phyloP scores from a whole-genome alignment of 2,888 invertebrate species.

The Diaperis boleti region DNA sequence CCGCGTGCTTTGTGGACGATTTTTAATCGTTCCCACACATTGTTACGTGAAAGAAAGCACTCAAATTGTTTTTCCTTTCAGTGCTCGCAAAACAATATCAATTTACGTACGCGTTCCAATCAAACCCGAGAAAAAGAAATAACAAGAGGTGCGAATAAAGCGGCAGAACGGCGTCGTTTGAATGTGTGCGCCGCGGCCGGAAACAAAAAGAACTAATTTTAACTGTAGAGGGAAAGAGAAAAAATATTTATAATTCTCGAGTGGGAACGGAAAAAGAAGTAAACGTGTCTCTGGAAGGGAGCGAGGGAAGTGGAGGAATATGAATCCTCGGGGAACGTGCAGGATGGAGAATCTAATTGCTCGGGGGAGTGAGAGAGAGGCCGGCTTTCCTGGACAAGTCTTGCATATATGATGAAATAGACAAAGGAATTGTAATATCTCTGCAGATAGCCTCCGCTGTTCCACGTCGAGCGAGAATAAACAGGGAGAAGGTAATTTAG shows the following conservation, averaged over 20 bases:
- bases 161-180: constrained; percentile 41
- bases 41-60: constrained; percentile 13
- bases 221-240: constrained; percentile 58
- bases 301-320: constrained; percentile 59
- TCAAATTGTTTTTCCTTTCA: constrained; percentile 47
- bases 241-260: constrained; percentile 65
- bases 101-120: constrained; percentile 52
- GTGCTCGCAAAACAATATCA: constrained; percentile 53
- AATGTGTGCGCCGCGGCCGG: constrained; percentile 42
- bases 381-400: constrained; percentile 61
- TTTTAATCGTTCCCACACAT: too few relatives aligned
- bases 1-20: too few relatives aligned
- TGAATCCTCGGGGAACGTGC: constrained; percentile 62
- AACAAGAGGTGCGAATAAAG: constrained; percentile 51
- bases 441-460: constrained; percentile 58
- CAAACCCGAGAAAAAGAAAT: constrained; percentile 47
- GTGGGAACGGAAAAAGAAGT: constrained; percentile 58
- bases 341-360: constrained; percentile 63
- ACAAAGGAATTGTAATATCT: constrained; percentile 66
- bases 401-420: constrained; percentile 67
- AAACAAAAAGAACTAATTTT: constrained; percentile 59
- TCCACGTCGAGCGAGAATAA: constrained; percentile 51
- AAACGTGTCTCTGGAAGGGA: constrained; percentile 50
- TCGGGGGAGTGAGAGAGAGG: constrained; percentile 53
- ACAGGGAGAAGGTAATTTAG: constrained; percentile 61